Evolutionary conservation across 1,140 invertebrate genomes (phyloP).

Genomic region (roundworm (Caenorhabditis elegans)): WBcel235 BX284604.4:5032501-5033000

Average conservation of each 20-base stretch:
- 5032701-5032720: background rate
- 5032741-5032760: conserved; percentile 41
- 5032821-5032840: background rate
- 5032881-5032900: too few species aligned
- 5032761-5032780: conserved; percentile 44
- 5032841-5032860: background rate
- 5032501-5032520: too few species aligned
- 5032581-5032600: conserved; percentile 11
- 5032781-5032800: conserved; percentile 23
- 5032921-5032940: too few species aligned
- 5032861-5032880: too few species aligned
- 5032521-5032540: background rate
- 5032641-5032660: conserved; percentile 4
- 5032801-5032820: conserved; percentile 13
- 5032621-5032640: conserved; percentile 13
- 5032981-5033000: background rate
- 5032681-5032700: background rate
- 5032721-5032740: conserved; percentile 29
- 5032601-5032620: conserved; percentile 6
- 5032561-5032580: conserved; percentile 4
- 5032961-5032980: too few species aligned
- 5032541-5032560: background rate
- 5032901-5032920: too few species aligned
- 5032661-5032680: conserved; percentile 22
- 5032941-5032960: too few species aligned